Percentiles rank a stretch among this genome's conserved stretches.
phyloP scores from a whole-genome alignment of 2,113 vertebrate genomes.

The Spizaetus ornatus region DNA sequence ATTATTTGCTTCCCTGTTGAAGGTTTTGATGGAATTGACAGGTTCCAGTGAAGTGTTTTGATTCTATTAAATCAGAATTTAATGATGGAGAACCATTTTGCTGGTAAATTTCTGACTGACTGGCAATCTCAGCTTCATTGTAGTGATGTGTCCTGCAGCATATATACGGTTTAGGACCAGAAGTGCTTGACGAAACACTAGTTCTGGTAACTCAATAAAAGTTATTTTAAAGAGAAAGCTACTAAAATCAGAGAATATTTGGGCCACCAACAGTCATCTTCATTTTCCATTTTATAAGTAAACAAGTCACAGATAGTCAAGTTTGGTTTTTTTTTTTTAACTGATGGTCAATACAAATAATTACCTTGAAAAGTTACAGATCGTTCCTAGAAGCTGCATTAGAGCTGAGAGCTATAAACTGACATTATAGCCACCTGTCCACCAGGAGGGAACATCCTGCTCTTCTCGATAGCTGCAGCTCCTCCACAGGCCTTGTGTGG shows the following conservation, averaged over 20 bases:
- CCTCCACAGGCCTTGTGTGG: rapidly evolving
- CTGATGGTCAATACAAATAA: background rate
- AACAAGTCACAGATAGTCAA: background rate
- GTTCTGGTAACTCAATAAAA: background rate
- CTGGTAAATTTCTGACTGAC: background rate
- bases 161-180: background rate
- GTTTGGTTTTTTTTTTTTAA: background rate
- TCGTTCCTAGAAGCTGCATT: background rate
- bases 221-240: background rate
- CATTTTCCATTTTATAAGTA: background rate
- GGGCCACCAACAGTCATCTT: background rate
- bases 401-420: background rate
- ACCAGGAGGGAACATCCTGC: background rate
- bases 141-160: background rate
- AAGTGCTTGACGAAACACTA: background rate
- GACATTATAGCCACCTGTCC: background rate
- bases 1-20: background rate
- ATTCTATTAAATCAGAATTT: background rate
- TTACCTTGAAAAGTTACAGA: background rate
- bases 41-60: background rate
- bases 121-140: background rate
- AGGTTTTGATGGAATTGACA: background rate
- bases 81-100: background rate
- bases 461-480: background rate
- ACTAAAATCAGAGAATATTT: background rate